Evolutionary conservation across 2,888 invertebrate genomes (phyloP).

Genomic region (Crocallis elinguaria): DNA sequence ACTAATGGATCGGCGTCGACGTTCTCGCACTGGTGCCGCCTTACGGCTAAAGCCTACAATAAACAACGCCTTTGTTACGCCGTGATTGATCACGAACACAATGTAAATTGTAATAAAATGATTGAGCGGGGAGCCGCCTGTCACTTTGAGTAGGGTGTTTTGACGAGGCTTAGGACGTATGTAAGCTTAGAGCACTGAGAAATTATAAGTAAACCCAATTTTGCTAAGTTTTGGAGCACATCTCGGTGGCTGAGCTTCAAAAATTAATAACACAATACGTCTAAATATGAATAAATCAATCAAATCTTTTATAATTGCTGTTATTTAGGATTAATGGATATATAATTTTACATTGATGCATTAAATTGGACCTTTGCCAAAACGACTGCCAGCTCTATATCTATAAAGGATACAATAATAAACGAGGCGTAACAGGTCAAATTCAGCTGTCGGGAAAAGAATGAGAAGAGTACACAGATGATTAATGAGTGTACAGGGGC

Average conservation of each 20-base stretch:
- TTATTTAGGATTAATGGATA: too few species aligned
- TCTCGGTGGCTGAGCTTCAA: too few species aligned
- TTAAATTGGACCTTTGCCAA: neutral
- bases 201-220: too few species aligned
- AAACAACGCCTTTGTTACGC: slow-evolving; percentile 52
- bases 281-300: too few species aligned
- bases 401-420: slow-evolving; percentile 40
- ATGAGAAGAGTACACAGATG: slow-evolving; percentile 49
- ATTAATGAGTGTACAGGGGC: slow-evolving; percentile 65
- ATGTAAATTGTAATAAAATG: slow-evolving; percentile 52
- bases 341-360: too few species aligned
- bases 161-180: slow-evolving; percentile 17
- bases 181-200: neutral
- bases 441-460: slow-evolving; percentile 30
- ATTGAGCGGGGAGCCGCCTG: slow-evolving; percentile 18
- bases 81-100: slow-evolving; percentile 47
- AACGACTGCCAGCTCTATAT: neutral
- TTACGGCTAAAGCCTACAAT: slow-evolving; percentile 91
- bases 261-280: too few species aligned
- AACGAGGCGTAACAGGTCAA: slow-evolving; percentile 54
- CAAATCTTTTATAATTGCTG: too few species aligned
- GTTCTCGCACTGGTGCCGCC: slow-evolving; percentile 94
- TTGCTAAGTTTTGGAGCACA: too few species aligned
- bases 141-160: slow-evolving; percentile 23
- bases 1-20: slow-evolving; percentile 96